These are phyloP conservation scores for Notarius lentiginosus DNA, from an alignment of 2,113 vertebrate species.

Conservation along the genomic window DNA sequence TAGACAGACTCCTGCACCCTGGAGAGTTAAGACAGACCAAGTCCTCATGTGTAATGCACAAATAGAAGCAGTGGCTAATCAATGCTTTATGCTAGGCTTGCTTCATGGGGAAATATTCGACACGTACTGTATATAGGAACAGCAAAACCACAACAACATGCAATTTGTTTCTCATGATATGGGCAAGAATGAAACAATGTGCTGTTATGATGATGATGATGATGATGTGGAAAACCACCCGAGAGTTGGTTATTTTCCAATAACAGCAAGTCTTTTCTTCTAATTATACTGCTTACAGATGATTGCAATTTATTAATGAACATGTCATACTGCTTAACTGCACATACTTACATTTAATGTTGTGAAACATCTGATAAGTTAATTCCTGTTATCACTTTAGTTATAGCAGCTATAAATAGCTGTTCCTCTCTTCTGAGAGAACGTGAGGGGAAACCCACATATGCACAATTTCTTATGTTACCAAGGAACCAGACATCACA, in stretches of 20 bases:
- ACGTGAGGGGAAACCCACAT: background rate
- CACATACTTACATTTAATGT: background rate
- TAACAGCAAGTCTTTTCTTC: background rate
- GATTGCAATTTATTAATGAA: background rate
- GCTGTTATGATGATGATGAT: background rate
- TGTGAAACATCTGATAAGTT: background rate
- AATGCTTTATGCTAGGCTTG: background rate
- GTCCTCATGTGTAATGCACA: constrained; percentile 37
- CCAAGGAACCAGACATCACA: background rate
- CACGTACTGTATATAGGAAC: background rate
- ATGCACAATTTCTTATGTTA: background rate
- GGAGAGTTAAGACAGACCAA: constrained; percentile 39
- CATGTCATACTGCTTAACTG: background rate
- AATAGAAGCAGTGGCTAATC: constrained; percentile 3
- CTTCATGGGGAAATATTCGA: background rate
- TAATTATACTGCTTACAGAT: background rate
- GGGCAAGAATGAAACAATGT: background rate
- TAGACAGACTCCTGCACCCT: constrained; percentile 53
- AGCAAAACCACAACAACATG: background rate
- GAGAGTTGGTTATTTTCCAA: background rate
- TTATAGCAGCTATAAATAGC: background rate
- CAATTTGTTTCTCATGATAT: background rate
- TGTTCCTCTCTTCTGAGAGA: background rate
- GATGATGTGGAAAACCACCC: too few species aligned
- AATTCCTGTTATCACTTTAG: background rate